phyloP scores from a whole-genome alignment of 2,113 vertebrate species.

The Anolis carolinensis region DNA sequence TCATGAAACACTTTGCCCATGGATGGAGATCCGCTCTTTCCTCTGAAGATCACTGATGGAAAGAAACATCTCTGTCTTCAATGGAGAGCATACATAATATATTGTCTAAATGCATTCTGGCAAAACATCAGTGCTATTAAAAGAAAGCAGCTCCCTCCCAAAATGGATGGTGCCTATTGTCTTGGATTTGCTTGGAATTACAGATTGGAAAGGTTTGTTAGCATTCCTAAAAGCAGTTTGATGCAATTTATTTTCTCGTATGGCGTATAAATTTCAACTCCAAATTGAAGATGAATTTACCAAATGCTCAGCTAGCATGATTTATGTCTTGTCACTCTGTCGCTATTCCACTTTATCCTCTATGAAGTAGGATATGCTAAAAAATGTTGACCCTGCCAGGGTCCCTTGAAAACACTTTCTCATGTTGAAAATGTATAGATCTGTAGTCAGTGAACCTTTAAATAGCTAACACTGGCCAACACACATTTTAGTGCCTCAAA shows the following conservation, averaged over 20 bases:
- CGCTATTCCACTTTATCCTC: background rate
- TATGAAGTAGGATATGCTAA: background rate
- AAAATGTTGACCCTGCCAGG: background rate
- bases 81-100: no score
- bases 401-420: rapidly evolving
- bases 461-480: background rate
- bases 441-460: background rate
- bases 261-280: background rate
- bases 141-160: no score
- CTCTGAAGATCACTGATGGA: no score
- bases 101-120: no score
- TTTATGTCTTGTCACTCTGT: background rate
- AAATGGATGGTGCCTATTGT: no score
- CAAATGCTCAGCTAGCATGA: background rate
- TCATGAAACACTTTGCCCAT: no score
- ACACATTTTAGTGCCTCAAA: no score
- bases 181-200: no score
- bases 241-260: background rate
- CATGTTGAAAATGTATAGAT: background rate
- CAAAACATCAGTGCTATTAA: no score
- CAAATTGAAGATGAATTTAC: background rate
- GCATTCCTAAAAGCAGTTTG: background rate
- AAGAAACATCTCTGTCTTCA: no score
- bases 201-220: no score
- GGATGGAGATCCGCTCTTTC: no score